These are phyloP conservation scores for Pyrrhia umbra DNA, from an alignment of 2,888 invertebrate genomes.

Conservation along the genomic window DNA sequence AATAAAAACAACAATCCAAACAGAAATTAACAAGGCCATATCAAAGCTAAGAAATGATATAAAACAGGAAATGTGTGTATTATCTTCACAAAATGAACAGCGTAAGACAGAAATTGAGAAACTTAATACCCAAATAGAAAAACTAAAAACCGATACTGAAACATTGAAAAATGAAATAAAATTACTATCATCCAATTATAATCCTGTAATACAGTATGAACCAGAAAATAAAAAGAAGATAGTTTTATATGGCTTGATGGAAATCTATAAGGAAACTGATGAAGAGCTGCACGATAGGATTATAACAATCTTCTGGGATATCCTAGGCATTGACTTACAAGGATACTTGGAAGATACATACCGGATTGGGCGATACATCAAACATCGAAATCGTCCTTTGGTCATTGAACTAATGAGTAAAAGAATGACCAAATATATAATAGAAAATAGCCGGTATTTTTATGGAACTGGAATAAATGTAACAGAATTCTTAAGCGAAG, in stretches of 20 bases:
- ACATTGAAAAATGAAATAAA: no score
- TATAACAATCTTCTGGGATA: conserved; percentile 10
- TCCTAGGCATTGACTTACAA: neutral
- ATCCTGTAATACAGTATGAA: no score
- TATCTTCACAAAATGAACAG: conserved; percentile 10
- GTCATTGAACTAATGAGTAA: no score
- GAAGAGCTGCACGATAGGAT: conserved; percentile 9
- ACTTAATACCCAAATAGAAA: neutral
- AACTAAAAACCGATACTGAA: neutral
- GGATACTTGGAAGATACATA: conserved; percentile 2
- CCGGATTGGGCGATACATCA: conserved; percentile 16
- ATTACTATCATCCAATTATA: no score
- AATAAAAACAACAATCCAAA: no score
- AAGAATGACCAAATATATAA: conserved; percentile 12
- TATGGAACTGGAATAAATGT: neutral
- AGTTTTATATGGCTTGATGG: no score
- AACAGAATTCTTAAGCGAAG: conserved; percentile 6
- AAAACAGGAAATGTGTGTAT: no score
- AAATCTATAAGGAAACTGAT: conserved; percentile 13
- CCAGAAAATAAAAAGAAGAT: no score
- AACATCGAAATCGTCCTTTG: conserved; percentile 8
- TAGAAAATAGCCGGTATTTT: conserved; percentile 5
- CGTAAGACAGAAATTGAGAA: conserved; percentile 9
- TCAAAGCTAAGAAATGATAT: no score
- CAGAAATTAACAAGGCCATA: no score